These are phyloP conservation scores for Apis florea DNA, from an alignment of 1,140 invertebrate species.

Conservation along the genomic window DNA sequence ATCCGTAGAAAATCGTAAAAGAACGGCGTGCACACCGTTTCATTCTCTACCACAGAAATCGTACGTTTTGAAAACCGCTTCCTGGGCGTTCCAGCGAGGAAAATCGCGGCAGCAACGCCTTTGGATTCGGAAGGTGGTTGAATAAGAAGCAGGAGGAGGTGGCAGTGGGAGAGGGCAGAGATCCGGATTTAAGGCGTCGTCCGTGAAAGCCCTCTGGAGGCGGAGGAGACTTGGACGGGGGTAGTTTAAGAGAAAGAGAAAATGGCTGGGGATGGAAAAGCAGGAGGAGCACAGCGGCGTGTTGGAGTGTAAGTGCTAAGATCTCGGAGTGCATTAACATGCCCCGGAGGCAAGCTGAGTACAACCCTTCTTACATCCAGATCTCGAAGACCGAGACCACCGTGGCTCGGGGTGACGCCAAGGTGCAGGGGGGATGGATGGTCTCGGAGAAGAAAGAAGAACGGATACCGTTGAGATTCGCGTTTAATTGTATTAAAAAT, in stretches of 20 bases:
- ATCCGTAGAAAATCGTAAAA: too few relatives aligned
- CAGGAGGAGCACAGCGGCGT: slow-evolving; percentile 69
- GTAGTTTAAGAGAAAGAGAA: slow-evolving; percentile 80
- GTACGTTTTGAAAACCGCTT: slow-evolving; percentile 36
- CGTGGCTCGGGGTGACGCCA: slow-evolving; percentile 51
- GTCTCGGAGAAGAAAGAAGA: slow-evolving; percentile 46
- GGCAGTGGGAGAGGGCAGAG: slow-evolving; percentile 66
- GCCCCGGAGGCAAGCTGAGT: slow-evolving; percentile 78
- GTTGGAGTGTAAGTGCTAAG: slow-evolving; percentile 81
- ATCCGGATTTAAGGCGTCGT: slow-evolving; percentile 80
- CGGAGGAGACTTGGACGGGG: slow-evolving; percentile 65
- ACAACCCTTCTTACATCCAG: slow-evolving; percentile 81
- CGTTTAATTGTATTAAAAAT: slow-evolving; percentile 81
- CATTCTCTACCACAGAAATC: not conserved
- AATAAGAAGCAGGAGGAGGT: slow-evolving; percentile 37
- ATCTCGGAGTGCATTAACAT: slow-evolving; percentile 81
- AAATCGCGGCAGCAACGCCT: slow-evolving; percentile 60
- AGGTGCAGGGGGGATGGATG: not conserved
- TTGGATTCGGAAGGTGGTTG: slow-evolving; percentile 42
- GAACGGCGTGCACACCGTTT: too few relatives aligned
- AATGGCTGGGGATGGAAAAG: slow-evolving; percentile 69
- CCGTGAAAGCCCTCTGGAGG: slow-evolving; percentile 79
- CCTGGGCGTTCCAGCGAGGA: slow-evolving; percentile 50
- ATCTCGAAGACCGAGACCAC: slow-evolving; percentile 72
- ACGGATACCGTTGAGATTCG: slow-evolving; percentile 75